These are phyloP conservation scores for Bradypus variegatus DNA, from an alignment of 2,797 vertebrate species.

Conservation along the genomic window DNA sequence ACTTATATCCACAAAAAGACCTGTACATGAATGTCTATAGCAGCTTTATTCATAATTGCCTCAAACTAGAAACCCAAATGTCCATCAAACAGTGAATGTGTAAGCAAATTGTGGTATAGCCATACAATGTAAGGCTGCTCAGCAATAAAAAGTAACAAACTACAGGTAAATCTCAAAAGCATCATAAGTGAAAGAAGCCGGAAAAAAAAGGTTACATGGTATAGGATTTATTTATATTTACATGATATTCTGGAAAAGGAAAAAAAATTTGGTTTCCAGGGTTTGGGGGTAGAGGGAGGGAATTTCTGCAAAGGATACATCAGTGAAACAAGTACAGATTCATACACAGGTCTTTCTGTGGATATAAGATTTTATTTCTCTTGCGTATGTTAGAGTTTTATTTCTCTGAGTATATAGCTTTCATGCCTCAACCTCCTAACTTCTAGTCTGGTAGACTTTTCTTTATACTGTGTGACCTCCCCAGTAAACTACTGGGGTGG, in stretches of 20 bases:
- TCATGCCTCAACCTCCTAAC: background rate
- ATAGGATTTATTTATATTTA: background rate
- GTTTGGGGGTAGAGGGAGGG: too few relatives aligned
- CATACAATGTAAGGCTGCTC: background rate
- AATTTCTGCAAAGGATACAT: background rate
- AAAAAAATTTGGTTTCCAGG: background rate
- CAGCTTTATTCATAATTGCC: background rate
- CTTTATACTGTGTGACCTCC: background rate
- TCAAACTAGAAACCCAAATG: background rate
- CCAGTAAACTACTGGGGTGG: background rate
- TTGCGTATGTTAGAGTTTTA: too few relatives aligned
- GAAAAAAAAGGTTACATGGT: background rate
- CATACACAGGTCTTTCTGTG: too few relatives aligned
- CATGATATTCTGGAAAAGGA: background rate
- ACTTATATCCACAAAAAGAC: too few relatives aligned
- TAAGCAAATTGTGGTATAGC: background rate
- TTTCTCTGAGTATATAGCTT: too few relatives aligned
- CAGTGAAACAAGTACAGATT: background rate
- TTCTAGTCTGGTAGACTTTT: background rate
- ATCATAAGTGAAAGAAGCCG: background rate
- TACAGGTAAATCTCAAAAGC: background rate
- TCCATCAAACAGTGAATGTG: background rate
- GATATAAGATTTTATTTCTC: too few relatives aligned
- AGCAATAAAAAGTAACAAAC: background rate
- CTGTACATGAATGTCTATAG: too few relatives aligned